Evolutionary conservation across 2,888 invertebrate species (phyloP).

Genomic region (Alloplasta piceator): DNA sequence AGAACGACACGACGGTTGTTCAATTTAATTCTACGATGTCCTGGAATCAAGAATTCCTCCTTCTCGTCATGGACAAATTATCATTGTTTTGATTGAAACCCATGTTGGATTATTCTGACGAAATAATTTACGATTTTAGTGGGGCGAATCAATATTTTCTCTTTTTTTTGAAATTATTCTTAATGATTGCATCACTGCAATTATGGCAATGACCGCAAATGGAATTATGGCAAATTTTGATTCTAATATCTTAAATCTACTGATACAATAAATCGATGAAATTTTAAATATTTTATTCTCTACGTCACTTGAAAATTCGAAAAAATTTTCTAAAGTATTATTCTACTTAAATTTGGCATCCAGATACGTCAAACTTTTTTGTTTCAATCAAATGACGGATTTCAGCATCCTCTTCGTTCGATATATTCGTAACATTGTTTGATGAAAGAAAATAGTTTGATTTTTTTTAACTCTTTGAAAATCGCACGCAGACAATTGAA

Average conservation of each 20-base stretch:
- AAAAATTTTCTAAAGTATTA: background rate
- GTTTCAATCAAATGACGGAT: background rate
- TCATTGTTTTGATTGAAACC: background rate
- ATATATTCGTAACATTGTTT: background rate
- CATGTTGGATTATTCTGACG: background rate
- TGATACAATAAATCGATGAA: background rate
- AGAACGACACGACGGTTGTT: conserved; percentile 27
- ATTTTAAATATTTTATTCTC: background rate
- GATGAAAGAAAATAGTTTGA: conserved; percentile 8
- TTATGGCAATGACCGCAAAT: no score
- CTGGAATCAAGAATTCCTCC: background rate
- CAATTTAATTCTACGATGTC: conserved; percentile 33
- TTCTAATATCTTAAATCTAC: conserved; percentile 15
- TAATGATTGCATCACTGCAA: no score
- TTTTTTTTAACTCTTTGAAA: background rate
- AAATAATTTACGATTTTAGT: conserved; percentile 2
- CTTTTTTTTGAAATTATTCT: background rate
- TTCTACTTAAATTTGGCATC: conserved; percentile 14
- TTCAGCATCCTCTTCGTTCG: background rate
- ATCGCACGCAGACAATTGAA: background rate
- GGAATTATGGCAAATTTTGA: no score
- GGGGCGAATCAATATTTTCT: background rate
- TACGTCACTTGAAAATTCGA: background rate
- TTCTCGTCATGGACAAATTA: background rate
- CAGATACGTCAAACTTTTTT: background rate